Evolutionary conservation across 2,888 invertebrate genomes (phyloP).

Genomic region (Volucella zonaria): DNA sequence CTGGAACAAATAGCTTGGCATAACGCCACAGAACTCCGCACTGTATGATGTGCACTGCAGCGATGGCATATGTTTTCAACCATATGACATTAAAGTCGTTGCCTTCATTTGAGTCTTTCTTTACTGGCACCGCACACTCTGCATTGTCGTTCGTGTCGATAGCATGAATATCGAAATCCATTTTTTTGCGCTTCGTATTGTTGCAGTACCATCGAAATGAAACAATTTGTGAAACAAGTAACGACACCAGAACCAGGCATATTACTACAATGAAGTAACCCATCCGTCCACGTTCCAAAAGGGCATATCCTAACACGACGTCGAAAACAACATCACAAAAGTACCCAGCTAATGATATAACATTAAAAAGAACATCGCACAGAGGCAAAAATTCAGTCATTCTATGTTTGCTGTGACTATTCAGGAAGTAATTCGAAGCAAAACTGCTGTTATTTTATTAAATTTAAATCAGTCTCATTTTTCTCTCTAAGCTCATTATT

Average conservation of each 20-base stretch:
- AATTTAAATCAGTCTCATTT: conserved; percentile 55
- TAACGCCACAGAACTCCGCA: conserved; percentile 91
- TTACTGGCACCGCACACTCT: conserved; percentile 40
- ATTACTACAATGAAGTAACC: conserved; percentile 88
- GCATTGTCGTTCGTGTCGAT: conserved; percentile 40
- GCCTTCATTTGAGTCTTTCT: conserved; percentile 38
- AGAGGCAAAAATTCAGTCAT: conserved; percentile 94
- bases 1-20: conserved; percentile 92
- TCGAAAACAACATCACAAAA: conserved; percentile 96
- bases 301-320: conserved; percentile 92
- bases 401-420: conserved; percentile 38
- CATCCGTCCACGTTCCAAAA: conserved; percentile 87
- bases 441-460: conserved; percentile 10
- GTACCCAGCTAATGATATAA: conserved; percentile 93
- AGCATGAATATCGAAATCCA: conserved; percentile 6
- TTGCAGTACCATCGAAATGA: conserved; percentile 90
- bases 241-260: conserved; percentile 88
- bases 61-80: conserved; percentile 81
- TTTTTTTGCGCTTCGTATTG: conserved; percentile 53
- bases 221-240: conserved; percentile 89
- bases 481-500: conserved; percentile 23
- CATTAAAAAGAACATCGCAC: conserved; percentile 95
- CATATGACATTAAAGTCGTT: conserved; percentile 31
- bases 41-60: conserved; percentile 87
- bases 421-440: neutral